Percentiles rank a stretch among this genome's conserved stretches.
Evolutionary conservation across 30 jellyfish, hydroid and myxozoan genomes (phyloP).

Genomic region (Cassiopea andromeda): DNA sequence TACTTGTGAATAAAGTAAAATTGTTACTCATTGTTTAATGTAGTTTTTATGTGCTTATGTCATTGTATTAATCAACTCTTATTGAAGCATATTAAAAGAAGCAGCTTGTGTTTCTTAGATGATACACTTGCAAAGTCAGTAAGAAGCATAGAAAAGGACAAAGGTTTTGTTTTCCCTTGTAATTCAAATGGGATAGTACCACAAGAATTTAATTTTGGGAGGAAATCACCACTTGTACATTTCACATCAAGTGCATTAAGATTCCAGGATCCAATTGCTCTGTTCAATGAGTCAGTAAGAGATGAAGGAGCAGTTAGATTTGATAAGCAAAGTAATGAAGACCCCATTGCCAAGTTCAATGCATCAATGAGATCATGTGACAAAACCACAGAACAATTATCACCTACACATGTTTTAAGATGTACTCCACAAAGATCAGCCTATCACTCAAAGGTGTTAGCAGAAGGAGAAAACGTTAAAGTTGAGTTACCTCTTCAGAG

Average conservation of each 20-base stretch:
- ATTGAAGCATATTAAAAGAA: too few relatives aligned
- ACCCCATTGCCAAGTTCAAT: conserved; percentile 23
- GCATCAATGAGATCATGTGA: neutral
- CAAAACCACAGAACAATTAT: neutral
- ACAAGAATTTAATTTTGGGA: conserved; percentile 1
- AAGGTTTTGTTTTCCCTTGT: conserved; percentile 12
- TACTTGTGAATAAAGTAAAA: too few relatives aligned
- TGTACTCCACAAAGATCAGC: neutral
- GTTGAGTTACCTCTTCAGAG: neutral
- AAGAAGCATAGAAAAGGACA: neutral
- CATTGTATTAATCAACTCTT: neutral
- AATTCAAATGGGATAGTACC: conserved; percentile 16
- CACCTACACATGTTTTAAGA: neutral
- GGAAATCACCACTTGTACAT: neutral
- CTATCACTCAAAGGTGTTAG: neutral
- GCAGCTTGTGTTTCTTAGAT: neutral
- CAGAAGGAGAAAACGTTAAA: neutral
- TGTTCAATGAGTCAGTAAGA: conserved; percentile 13
- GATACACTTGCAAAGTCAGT: neutral
- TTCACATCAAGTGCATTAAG: neutral
- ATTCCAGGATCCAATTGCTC: conserved; percentile 26
- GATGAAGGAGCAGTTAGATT: neutral
- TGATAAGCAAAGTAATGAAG: neutral
- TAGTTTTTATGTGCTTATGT: neutral
- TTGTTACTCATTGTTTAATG: neutral